These are phyloP conservation scores for Plagodis dolabraria DNA, from an alignment of 2,888 invertebrate species.

Conservation along the genomic window DNA sequence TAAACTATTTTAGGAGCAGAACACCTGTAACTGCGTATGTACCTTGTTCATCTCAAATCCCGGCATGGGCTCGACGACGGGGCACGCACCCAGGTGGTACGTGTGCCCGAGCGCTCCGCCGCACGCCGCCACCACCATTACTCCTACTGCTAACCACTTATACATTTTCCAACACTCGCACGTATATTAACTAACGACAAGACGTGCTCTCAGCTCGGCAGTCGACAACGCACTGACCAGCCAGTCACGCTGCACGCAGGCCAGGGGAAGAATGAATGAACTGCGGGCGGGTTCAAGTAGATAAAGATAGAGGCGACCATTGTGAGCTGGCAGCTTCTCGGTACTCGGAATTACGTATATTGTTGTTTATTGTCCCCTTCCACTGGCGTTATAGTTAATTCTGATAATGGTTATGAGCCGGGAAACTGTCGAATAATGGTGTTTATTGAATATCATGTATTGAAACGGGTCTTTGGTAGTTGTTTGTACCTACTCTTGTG, in stretches of 20 bases:
- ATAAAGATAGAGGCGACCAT: slow-evolving; percentile 19
- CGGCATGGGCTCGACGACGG: slow-evolving; percentile 88
- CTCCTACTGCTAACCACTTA: slow-evolving; percentile 45
- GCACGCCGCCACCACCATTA: slow-evolving; percentile 56
- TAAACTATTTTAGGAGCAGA: not conserved
- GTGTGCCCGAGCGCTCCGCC: slow-evolving; percentile 82
- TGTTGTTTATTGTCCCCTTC: not conserved
- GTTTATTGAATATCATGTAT: not conserved
- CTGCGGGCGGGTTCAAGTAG: slow-evolving; percentile 10
- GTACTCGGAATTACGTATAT: slow-evolving; percentile 2
- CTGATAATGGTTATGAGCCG: not conserved
- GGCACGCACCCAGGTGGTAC: slow-evolving; percentile 90
- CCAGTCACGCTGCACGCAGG: too few species aligned
- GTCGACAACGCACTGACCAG: slow-evolving; percentile 21
- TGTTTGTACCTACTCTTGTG: too few species aligned
- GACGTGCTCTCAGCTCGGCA: slow-evolving; percentile 22
- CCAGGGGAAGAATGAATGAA: not conserved
- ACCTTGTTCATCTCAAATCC: slow-evolving; percentile 91
- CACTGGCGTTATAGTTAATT: not conserved
- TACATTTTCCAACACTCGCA: slow-evolving; percentile 45
- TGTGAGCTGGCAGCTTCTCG: slow-evolving; percentile 20
- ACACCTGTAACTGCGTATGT: slow-evolving; percentile 51
- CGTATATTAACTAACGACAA: not conserved
- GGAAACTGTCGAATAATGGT: not conserved
- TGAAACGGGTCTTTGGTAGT: not conserved